Base-by-base conservation (phyloP, 2,888 invertebrate species). In the Ochropacha duplaris region DNA sequence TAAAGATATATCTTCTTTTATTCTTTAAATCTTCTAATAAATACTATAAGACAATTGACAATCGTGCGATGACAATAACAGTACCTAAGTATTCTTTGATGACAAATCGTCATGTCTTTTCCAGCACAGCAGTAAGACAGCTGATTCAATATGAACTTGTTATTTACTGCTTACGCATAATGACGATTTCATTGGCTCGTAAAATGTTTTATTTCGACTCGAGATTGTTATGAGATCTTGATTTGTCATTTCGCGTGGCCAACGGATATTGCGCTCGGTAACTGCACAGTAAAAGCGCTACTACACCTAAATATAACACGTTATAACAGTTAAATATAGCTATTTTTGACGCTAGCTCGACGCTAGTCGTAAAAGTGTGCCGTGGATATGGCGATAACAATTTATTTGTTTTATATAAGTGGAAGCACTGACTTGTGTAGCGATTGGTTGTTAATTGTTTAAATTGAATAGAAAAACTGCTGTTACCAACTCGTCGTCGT, bases 111-210 rank as follows among this genome's bases (percentile, higher is more conserved):
- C 44, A 19, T 44, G 44, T 44, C 44, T 19, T 14, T 22, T 52
- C 22, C 34, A 52, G 52, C 19, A 11, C 2, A 16, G 9, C 22
- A 19, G 22, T 52, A 31, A 2, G 31, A 52, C 52, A 49, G 49
- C 54, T 50, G 56, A 66, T 68, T 65, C 72, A 73, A 74, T 74
- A 78, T 60, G 62, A 71, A 75, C 69, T 74, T 72, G 71, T 75
- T 75, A 79, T 82, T 78, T 78, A 79, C 73, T 70, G 71, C 69
- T 72, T 64, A 71, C 67, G 70, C 64, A 74, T 81, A 81, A 80
- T 79, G 81, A 74, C 74, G 50, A 71, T 80, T 83, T 81, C 75
- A 83, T 83, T 75, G 79, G 65, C 57, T 66, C 74, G 66, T 85
- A 83, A 84, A 81, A 68, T 62, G 68, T 74, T 77, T 76, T 74